These are phyloP conservation scores for Sapayoa aenigma DNA, from an alignment of 2,113 vertebrate genomes.

Conservation along the genomic window DNA sequence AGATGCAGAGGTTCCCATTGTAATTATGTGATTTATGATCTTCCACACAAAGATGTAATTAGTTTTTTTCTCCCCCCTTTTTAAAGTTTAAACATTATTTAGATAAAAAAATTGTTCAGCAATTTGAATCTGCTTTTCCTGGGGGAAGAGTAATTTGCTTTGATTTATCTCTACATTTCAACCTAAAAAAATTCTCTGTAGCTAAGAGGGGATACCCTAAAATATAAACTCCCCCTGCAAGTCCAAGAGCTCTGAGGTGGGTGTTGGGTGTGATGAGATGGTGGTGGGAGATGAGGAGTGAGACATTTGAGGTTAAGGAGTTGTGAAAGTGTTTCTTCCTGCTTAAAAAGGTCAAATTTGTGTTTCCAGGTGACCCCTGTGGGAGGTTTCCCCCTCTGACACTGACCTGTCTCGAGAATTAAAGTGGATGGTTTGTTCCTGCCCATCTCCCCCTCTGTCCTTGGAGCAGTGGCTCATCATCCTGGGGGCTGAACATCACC, in stretches of 20 bases:
- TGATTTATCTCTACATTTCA: background rate
- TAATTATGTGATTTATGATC: slow-evolving; percentile 84
- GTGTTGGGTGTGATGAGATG: background rate
- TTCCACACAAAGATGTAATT: slow-evolving; percentile 78
- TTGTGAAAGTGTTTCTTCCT: background rate
- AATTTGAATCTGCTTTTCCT: background rate
- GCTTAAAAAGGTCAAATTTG: background rate
- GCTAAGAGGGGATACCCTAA: background rate
- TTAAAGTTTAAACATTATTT: slow-evolving; percentile 59
- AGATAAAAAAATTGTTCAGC: background rate
- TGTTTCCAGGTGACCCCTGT: background rate
- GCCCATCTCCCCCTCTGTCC: background rate
- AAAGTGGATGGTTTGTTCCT: background rate
- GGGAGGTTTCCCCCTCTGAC: background rate
- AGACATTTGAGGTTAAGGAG: fast-evolving
- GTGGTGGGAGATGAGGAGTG: background rate
- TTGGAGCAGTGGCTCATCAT: background rate
- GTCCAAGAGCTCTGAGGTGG: background rate
- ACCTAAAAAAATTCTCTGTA: background rate
- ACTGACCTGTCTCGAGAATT: fast-evolving
- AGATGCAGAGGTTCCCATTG: slow-evolving; percentile 66
- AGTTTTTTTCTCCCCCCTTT: background rate
- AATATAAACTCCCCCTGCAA: fast-evolving
- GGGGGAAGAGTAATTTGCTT: background rate
- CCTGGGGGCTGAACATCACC: background rate